These are phyloP conservation scores for Nansenia antarctica DNA, from an alignment of 2,113 vertebrate species.

Conservation along the genomic window DNA sequence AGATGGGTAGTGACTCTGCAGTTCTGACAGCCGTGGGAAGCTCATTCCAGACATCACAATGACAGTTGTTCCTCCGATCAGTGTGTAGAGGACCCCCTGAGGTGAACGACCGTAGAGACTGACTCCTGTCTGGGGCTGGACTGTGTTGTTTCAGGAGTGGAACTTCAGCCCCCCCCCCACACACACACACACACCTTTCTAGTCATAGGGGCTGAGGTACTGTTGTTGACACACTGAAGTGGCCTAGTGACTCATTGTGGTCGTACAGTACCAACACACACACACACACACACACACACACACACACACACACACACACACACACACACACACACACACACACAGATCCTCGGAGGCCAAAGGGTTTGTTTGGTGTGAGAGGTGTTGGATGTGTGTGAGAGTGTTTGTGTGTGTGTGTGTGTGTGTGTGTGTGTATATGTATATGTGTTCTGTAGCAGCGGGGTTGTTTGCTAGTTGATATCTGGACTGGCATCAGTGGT, in stretches of 20 bases:
- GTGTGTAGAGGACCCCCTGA: not conserved
- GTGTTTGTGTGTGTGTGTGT: too few species aligned
- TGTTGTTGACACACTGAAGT: too few species aligned
- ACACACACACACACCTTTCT: too few species aligned
- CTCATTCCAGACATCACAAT: too few species aligned
- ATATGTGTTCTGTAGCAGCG: not conserved
- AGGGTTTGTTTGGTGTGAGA: not conserved
- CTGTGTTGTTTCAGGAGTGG: not conserved
- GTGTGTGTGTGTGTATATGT: too few species aligned
- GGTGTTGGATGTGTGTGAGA: not conserved
- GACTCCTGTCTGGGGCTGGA: not conserved
- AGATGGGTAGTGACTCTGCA: too few species aligned
- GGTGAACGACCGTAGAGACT: not conserved
- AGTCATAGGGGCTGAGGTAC: too few species aligned
- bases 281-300: conserved; percentile 9
- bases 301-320: conserved; percentile 15
- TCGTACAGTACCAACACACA: not conserved
- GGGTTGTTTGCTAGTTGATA: not conserved
- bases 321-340: conserved; percentile 18
- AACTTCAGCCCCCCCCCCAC: too few species aligned
- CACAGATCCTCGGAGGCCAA: not conserved
- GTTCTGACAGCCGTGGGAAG: too few species aligned
- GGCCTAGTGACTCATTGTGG: not conserved
- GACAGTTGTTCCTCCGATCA: not conserved
- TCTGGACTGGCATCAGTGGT: conserved; percentile 24